phyloP scores from a whole-genome alignment of 2,797 vertebrate species.

The Gastrophryne carolinensis region DNA sequence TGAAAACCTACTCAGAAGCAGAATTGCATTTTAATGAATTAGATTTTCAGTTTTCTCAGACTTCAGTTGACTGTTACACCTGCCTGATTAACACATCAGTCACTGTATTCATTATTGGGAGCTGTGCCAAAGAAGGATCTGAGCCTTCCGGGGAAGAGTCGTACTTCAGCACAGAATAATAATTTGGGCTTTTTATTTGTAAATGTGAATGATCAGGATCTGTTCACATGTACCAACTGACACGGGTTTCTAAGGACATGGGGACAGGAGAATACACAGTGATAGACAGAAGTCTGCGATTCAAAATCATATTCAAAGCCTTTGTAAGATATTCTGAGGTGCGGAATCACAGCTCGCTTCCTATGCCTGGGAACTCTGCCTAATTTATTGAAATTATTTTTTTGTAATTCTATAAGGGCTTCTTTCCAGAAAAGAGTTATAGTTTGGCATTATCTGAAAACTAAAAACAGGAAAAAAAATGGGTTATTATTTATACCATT shows the following conservation, averaged over 20 bases:
- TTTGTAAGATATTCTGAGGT: not conserved
- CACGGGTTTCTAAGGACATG: conserved; percentile 17
- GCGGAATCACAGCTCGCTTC: no score
- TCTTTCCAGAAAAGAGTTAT: no score
- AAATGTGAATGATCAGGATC: conserved; percentile 7
- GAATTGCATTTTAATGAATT: conserved; percentile 14
- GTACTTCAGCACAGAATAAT: conserved; percentile 38
- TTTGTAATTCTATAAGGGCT: no score
- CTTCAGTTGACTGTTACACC: conserved; percentile 32
- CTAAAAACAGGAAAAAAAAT: no score
- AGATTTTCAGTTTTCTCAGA: conserved; percentile 16
- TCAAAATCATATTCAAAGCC: not conserved
- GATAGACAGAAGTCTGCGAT: not conserved
- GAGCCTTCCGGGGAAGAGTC: conserved; percentile 20
- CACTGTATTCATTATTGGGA: conserved; percentile 32
- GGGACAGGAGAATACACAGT: not conserved
- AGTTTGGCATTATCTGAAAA: no score
- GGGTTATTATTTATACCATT: no score
- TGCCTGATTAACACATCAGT: conserved; percentile 50
- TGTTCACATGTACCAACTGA: conserved; percentile 19
- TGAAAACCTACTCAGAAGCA: not conserved
- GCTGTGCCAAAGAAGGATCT: conserved; percentile 1
- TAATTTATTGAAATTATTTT: no score
- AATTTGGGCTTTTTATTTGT: conserved; percentile 20
- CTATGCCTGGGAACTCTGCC: no score